Percentiles rank a stretch among this genome's conserved stretches.
Evolutionary conservation across 2,888 invertebrate species (phyloP).

Genomic region (Alcis repandata): DNA sequence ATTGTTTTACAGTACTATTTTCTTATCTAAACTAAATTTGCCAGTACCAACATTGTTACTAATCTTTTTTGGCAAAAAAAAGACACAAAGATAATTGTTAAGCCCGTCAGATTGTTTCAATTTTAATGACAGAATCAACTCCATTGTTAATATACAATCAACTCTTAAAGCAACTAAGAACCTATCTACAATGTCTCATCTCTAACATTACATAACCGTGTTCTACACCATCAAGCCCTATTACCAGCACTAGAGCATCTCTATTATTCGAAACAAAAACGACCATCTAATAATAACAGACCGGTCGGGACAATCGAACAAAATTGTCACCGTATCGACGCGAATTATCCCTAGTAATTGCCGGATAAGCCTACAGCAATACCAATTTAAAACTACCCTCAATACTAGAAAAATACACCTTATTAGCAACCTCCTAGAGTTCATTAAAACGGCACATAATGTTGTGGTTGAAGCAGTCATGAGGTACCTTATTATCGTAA

Average conservation of each 20-base stretch:
- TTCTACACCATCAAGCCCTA: neutral
- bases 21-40: no score
- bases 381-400: conserved; percentile 43
- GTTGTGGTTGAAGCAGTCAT: conserved; percentile 35
- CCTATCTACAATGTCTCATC: neutral
- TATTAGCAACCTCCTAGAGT: conserved; percentile 39
- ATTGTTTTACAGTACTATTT: no score
- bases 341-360: conserved; percentile 74
- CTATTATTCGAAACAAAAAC: conserved; percentile 36
- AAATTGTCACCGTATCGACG: conserved; percentile 71
- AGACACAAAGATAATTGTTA: no score
- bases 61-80: no score
- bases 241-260: conserved; percentile 18
- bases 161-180: no score
- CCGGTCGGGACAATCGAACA: conserved; percentile 59
- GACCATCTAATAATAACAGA: conserved; percentile 53
- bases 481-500: conserved; percentile 58
- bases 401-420: conserved; percentile 44
- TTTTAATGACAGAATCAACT: no score
- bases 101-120: no score
- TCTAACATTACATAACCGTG: neutral
- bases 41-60: no score
- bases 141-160: no score
- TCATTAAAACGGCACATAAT: neutral
- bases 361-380: conserved; percentile 61